Conservation (phyloP, 1,140 invertebrate species). For the Drosophila sp. region DNA sequence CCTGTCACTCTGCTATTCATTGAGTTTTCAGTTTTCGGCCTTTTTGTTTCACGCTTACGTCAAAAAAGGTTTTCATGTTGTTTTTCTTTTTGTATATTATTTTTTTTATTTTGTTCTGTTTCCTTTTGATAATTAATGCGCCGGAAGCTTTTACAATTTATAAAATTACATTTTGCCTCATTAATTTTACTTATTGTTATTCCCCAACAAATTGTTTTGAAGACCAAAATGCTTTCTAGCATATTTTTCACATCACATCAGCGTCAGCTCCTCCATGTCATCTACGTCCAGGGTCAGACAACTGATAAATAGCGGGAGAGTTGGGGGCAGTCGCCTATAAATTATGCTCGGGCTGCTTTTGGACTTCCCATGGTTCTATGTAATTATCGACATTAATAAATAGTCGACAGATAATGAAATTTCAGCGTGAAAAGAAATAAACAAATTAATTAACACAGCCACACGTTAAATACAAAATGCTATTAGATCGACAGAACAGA, state of each 20-base stretch:
- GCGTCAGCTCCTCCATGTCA: slow-evolving; percentile 33
- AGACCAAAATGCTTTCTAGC: slow-evolving; percentile 64
- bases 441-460: slow-evolving; percentile 13
- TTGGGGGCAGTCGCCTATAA: slow-evolving; percentile 50
- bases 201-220: slow-evolving; percentile 72
- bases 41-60: slow-evolving; percentile 31
- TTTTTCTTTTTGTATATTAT: slow-evolving; percentile 25
- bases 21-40: slow-evolving; percentile 36
- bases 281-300: slow-evolving; percentile 61
- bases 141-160: slow-evolving; percentile 80
- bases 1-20: slow-evolving; percentile 15
- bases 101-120: slow-evolving; percentile 41
- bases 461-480: not conserved
- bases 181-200: slow-evolving; percentile 80
- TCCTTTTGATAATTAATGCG: slow-evolving; percentile 63
- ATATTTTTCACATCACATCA: slow-evolving; percentile 54
- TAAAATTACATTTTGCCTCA: slow-evolving; percentile 80
- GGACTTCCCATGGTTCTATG: slow-evolving; percentile 1
- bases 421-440: slow-evolving; percentile 5
- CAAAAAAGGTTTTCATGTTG: slow-evolving; percentile 31
- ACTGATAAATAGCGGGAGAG: slow-evolving; percentile 61
- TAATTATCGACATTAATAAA: slow-evolving; percentile 61
- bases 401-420: slow-evolving; percentile 49
- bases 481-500: not conserved
- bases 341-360: slow-evolving; percentile 46